phyloP scores from a whole-genome alignment of 1,140 invertebrate genomes.

The Microplitis demolitor region DNA sequence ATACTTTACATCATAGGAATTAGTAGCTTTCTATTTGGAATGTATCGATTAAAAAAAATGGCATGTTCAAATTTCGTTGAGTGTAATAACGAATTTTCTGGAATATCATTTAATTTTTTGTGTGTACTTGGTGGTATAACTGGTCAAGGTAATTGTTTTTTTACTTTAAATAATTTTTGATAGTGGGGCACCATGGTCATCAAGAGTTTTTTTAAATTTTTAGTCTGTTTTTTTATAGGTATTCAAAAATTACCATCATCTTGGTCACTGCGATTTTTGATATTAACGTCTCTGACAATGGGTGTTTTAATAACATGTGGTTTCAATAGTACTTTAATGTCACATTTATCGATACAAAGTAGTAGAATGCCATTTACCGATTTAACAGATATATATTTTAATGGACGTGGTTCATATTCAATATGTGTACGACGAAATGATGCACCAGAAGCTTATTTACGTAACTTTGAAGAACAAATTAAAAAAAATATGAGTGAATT shows the following conservation, averaged over 20 bases:
- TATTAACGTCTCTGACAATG: slow-evolving; percentile 36
- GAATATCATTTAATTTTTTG: slow-evolving; percentile 34
- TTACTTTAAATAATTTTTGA: not conserved
- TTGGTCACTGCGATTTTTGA: slow-evolving; percentile 37
- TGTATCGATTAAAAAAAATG: slow-evolving; percentile 32
- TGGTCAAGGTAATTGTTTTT: slow-evolving; percentile 37
- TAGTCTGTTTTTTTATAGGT: slow-evolving; percentile 27
- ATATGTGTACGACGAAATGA: slow-evolving; percentile 41
- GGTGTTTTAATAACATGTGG: slow-evolving; percentile 40
- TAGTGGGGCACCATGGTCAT: not conserved
- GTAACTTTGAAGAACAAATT: not conserved
- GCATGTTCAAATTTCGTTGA: slow-evolving; percentile 17
- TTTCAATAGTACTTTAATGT: slow-evolving; percentile 42
- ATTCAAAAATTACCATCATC: slow-evolving; percentile 36
- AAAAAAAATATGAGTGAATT: not conserved
- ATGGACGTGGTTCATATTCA: slow-evolving; percentile 33
- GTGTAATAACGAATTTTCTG: slow-evolving; percentile 32
- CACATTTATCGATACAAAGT: slow-evolving; percentile 36
- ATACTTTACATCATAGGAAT: not conserved
- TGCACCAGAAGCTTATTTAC: slow-evolving; percentile 31
- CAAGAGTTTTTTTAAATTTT: not conserved
- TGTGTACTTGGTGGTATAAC: slow-evolving; percentile 36
- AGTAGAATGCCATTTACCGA: slow-evolving; percentile 31
- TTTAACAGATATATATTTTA: slow-evolving; percentile 32
- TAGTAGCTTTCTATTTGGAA: slow-evolving; percentile 8